These are phyloP conservation scores for Indri indri DNA, from an alignment of 2,113 vertebrate genomes.

Conservation along the genomic window DNA sequence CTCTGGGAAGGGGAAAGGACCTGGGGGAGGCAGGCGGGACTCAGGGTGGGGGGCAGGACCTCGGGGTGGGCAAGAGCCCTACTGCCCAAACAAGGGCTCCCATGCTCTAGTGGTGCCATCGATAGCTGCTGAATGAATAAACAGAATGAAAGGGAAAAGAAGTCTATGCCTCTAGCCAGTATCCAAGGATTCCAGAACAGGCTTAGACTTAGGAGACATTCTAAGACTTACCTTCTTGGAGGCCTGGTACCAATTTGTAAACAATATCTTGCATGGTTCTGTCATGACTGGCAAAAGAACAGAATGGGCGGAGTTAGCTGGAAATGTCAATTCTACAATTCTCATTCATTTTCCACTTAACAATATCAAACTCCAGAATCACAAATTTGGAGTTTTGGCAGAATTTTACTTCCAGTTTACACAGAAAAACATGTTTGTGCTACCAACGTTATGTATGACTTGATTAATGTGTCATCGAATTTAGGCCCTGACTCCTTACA, in stretches of 20 bases:
- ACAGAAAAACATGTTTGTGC: not conserved
- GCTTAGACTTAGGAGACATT: not conserved
- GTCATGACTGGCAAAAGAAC: slow-evolving; percentile 91
- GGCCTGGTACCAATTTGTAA: slow-evolving; percentile 98
- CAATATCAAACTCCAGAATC: not conserved
- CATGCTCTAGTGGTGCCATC: too few species aligned
- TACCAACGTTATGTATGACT: not conserved
- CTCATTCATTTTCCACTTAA: not conserved
- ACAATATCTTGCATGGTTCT: slow-evolving; percentile 99
- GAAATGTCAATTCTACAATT: fast-evolving
- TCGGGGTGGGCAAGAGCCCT: not conserved
- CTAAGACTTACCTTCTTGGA: slow-evolving; percentile 94
- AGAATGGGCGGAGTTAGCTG: not conserved
- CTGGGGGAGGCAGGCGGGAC: too few species aligned
- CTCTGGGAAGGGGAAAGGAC: too few species aligned
- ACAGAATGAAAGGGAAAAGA: not conserved
- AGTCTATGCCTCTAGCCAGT: not conserved
- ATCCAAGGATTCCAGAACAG: not conserved
- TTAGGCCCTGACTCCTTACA: not conserved
- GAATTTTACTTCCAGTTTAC: not conserved
- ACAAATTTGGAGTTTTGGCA: not conserved
- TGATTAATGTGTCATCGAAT: not conserved
- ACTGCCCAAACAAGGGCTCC: not conserved
- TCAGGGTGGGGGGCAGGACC: too few species aligned
- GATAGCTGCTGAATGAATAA: not conserved